Evolutionary conservation across 2,113 vertebrate genomes (phyloP), one percentile per base, ranked within the genome.

Genomic region (Lathamus discolor): DNA sequence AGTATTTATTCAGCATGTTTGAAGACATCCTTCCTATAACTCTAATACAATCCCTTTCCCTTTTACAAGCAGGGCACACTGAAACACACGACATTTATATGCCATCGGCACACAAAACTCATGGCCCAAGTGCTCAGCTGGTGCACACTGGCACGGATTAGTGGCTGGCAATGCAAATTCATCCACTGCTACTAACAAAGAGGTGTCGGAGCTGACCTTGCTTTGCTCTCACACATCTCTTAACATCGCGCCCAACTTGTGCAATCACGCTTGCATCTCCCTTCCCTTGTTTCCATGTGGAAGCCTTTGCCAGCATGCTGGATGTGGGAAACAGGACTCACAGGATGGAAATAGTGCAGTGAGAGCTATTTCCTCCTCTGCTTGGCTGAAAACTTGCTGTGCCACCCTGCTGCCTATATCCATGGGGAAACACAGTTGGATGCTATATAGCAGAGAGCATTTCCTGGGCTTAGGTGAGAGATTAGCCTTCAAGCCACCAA

Each of bases 1-100:
- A 27, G 35, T 49, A 85, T 93, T 93, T 95, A 89, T 84, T 86
- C 88, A 90, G 43, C 76, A 9, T 41, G 35, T 59, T 37, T 82
- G 86, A 90, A 94, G 73, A 49, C 2, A 7, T 37, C 57, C 31
- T 43, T 82, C 83, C 55, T 90, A 28, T 31, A 80, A 25, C 46
- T 86, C 63, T 37, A 74, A 8, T 31, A 37, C 39, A 51, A 55
- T 37, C 52, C 19, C 46, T 86, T 88, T 59, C 14, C 52, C 35
- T 81, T 67, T 75, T 33, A 48, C 17, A 91, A 92, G 62, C 33
- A 79, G 49, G 79, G 17, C 18, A 24, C 18, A 64, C 55, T 7
- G 51, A 88, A 92, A 90, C 1, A 0, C 54, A 49, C 76, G 82
- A 11, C 9, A 41, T 84, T 94, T 83, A 14, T 80, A 66, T 88